Base-by-base conservation (phyloP, 2,113 vertebrate genomes). In the Ammodytes dubius region DNA sequence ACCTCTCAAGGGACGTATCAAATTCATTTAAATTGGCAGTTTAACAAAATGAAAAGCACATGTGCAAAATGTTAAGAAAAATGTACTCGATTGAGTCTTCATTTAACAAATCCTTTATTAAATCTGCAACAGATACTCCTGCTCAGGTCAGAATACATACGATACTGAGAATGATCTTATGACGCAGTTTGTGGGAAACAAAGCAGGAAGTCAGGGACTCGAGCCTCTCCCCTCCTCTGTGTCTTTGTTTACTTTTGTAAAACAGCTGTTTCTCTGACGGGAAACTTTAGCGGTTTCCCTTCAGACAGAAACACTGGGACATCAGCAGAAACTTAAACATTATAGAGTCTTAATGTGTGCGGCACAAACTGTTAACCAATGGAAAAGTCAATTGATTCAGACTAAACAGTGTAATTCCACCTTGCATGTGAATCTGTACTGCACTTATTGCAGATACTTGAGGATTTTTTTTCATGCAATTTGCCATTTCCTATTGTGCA, bases 201-300 rank as follows among this genome's bases (percentile, higher is more conserved):
- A 63, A 42, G 71, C 87, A 93, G 92, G 90, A 94, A 94, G 87
- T 92, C 60, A 68, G 92, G 90, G 91, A 83, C 89, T 87, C 88
- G 83, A 77, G 71, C 53, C 67, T 60, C 27, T 27, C 45, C 77
- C 40, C 65, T 67, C 42, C 68, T 70, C 15, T 12, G 9, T 47
- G 72, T 17, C 70, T 82, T 12, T 94, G 92, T 94, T 95, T 94
- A 93, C 87, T 90, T 88, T 88, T 60, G n/a, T 88, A 77, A 89
- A 89, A 89, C 93, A 93, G 89, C n/a, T n/a, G n/a, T n/a, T n/a
- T n/a, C n/a, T n/a, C n/a, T n/a, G n/a, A n/a, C n/a, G n/a, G n/a
- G n/a, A n/a, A n/a, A n/a, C n/a, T n/a, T n/a, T n/a, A n/a, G n/a
- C n/a, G n/a, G n/a, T n/a, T n/a, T n/a, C n/a, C n/a, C n/a, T n/a